Conservation (phyloP, 2,797 vertebrate species). For the Ciconia nigra region DNA sequence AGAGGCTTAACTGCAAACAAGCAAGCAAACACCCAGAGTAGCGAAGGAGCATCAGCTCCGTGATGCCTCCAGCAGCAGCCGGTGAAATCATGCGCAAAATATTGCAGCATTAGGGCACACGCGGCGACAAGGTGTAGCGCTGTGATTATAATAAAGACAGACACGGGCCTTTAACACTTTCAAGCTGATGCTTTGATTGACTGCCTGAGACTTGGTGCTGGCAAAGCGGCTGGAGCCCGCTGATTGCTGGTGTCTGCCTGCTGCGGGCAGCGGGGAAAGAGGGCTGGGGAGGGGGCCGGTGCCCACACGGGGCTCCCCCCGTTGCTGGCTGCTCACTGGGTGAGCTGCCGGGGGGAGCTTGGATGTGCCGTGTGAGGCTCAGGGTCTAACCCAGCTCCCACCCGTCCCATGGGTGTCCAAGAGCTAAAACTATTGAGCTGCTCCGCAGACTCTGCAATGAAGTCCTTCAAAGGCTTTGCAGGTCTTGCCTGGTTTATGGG, state of each 20-base stretch:
- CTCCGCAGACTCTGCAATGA: not conserved
- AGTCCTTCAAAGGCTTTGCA: not conserved
- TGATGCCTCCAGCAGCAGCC: not conserved
- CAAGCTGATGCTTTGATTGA: slow-evolving; percentile 1
- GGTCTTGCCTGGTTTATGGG: not conserved
- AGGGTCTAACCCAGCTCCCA: not conserved
- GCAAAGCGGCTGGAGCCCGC: not conserved
- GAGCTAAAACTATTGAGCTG: not conserved
- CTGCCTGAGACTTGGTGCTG: not conserved
- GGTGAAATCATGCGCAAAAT: slow-evolving; percentile 22
- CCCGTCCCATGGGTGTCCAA: not conserved
- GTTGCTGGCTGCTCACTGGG: fast-evolving
- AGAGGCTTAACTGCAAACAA: not conserved
- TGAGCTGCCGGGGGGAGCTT: not conserved
- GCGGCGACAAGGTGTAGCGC: not conserved
- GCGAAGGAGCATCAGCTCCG: not conserved
- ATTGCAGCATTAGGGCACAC: not conserved
- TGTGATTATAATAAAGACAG: not conserved
- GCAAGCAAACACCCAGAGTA: not conserved
- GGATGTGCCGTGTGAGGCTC: not conserved
- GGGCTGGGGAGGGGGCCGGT: not conserved
- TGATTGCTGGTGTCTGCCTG: not conserved
- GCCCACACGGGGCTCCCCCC: fast-evolving
- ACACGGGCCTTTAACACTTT: not conserved
- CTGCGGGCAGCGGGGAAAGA: not conserved